A percentile compares a stretch with the other conserved stretches of the same genome.
These are phyloP conservation scores for Dufourea novaeangliae DNA, from an alignment of 1,140 invertebrate genomes.

Conservation along the genomic window DNA sequence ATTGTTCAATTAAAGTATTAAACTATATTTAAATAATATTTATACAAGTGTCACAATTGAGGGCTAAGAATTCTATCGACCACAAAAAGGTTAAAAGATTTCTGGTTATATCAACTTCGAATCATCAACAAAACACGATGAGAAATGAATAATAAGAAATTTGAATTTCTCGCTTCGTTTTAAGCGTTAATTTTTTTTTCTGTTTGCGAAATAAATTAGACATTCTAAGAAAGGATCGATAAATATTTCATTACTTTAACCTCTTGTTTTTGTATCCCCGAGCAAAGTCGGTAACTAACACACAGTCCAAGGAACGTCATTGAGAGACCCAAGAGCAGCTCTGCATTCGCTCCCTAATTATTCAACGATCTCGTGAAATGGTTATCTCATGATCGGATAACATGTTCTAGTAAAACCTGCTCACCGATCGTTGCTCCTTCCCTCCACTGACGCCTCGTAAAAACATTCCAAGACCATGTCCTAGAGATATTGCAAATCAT, in stretches of 20 bases:
- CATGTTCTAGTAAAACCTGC: not conserved
- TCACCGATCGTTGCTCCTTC: not conserved
- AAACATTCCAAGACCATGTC: too few species aligned
- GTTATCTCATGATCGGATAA: not conserved
- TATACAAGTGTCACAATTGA: too few species aligned
- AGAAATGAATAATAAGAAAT: too few species aligned
- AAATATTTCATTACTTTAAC: not conserved
- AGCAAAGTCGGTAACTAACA: not conserved
- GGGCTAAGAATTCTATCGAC: too few species aligned
- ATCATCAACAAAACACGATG: too few species aligned
- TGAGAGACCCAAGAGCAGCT: not conserved
- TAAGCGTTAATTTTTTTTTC: not conserved
- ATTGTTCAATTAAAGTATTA: too few species aligned
- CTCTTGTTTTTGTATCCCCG: not conserved
- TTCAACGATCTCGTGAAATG: not conserved
- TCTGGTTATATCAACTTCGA: too few species aligned
- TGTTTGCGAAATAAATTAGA: not conserved
- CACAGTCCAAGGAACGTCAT: not conserved
- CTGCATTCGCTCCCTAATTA: not conserved
- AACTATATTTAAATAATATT: too few species aligned
- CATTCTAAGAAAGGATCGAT: not conserved
- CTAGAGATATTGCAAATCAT: not conserved
- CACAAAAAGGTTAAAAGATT: too few species aligned
- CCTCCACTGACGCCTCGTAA: too few species aligned
- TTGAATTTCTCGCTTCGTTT: not conserved